Conservation (phyloP, 2,888 invertebrate genomes). For the Chelonus formosanus region DNA sequence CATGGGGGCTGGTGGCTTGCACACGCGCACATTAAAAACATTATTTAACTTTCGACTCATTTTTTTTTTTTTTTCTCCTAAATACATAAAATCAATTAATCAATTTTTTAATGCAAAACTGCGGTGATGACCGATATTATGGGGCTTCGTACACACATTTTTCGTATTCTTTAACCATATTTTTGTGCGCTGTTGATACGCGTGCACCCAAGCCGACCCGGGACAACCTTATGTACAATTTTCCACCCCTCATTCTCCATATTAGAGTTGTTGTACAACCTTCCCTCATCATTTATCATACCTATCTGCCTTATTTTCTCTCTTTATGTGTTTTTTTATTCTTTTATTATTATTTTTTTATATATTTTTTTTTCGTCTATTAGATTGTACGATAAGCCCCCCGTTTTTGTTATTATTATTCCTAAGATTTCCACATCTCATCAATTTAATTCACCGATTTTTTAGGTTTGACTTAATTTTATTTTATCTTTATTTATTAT, state of each 20-base stretch:
- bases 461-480: conserved; percentile 14
- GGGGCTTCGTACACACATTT: conserved; percentile 47
- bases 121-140: conserved; percentile 60
- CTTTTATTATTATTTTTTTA: conserved; percentile 7
- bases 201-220: conserved; percentile 61
- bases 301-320: conserved; percentile 27
- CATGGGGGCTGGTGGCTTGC: conserved; percentile 54
- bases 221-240: conserved; percentile 64
- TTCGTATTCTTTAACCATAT: background rate
- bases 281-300: conserved; percentile 17
- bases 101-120: conserved; percentile 59
- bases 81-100: conserved; percentile 51
- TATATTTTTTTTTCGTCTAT: conserved; percentile 10
- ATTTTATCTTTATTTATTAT: conserved; percentile 33
- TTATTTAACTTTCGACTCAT: conserved; percentile 35
- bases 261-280: conserved; percentile 34
- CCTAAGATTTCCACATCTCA: no score
- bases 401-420: no score
- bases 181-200: conserved; percentile 56
- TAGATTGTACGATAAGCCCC: no score
- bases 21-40: conserved; percentile 58
- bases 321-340: conserved; percentile 31
- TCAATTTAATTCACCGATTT: no score
- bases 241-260: conserved; percentile 40
- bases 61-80: conserved; percentile 43